A percentile compares a stretch with the other conserved stretches of the same genome.
phyloP scores from a whole-genome alignment of 2,888 invertebrate species.

The Drosophila histrio region DNA sequence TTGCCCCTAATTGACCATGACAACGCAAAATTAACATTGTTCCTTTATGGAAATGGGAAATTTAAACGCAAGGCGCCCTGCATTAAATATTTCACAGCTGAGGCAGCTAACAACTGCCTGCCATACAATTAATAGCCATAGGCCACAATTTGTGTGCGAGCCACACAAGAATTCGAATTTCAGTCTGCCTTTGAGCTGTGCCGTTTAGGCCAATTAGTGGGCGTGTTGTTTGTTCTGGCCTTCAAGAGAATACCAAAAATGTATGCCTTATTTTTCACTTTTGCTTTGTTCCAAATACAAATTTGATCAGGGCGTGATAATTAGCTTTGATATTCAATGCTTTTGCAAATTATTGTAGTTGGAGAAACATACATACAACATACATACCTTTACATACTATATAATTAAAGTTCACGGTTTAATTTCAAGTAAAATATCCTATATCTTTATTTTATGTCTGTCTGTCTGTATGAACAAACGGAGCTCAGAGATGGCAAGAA shows the following conservation, averaged over 20 bases:
- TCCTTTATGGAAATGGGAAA: conserved; percentile 19
- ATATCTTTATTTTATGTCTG: too few relatives aligned
- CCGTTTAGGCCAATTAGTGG: conserved; percentile 27
- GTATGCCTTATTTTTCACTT: conserved; percentile 22
- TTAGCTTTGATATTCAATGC: conserved; percentile 18
- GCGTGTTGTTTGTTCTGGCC: not conserved
- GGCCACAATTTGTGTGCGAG: conserved; percentile 33
- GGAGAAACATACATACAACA: too few relatives aligned
- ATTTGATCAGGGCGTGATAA: conserved; percentile 37
- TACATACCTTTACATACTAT: too few relatives aligned
- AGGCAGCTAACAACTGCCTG: conserved; percentile 20
- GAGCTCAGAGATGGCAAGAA: too few relatives aligned
- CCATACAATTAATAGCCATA: conserved; percentile 53
- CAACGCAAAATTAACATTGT: conserved; percentile 75
- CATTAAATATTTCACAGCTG: conserved; percentile 59
- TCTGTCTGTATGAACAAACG: too few relatives aligned
- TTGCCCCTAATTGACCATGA: conserved; percentile 75
- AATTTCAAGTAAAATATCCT: too few relatives aligned
- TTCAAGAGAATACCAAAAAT: conserved; percentile 20
- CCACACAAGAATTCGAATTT: conserved; percentile 55
- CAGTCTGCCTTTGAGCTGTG: conserved; percentile 33
- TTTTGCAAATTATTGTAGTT: not conserved
- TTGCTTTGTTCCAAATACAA: conserved; percentile 16
- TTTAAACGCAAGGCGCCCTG: conserved; percentile 22
- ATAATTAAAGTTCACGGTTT: not conserved